Evolutionary conservation across 2,797 vertebrate genomes (phyloP).

Genomic region (Merluccius polli): DNA sequence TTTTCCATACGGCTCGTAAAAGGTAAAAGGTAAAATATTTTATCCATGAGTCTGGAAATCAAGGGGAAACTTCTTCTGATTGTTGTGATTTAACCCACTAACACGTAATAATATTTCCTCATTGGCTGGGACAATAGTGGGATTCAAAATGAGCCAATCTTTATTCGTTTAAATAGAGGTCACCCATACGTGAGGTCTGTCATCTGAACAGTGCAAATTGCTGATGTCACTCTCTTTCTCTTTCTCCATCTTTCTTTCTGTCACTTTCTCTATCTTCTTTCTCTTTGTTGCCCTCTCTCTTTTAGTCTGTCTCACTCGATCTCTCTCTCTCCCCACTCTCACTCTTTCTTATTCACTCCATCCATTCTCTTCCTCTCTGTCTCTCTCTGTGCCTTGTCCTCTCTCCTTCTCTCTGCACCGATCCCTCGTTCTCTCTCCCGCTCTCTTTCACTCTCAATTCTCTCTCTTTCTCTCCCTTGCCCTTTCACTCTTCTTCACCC

Average conservation of each 20-base stretch:
- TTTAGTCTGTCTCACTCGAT: conserved; percentile 20
- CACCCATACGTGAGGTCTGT: conserved; percentile 62
- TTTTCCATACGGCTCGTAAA: background rate
- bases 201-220: conserved; percentile 58
- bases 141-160: conserved; percentile 66
- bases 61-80: conserved; percentile 23
- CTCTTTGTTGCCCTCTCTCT: conserved; percentile 41
- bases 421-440: conserved; percentile 36
- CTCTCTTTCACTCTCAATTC: conserved; percentile 47
- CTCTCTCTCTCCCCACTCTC: conserved; percentile 7
- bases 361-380: conserved; percentile 26
- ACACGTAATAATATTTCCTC: conserved; percentile 61
- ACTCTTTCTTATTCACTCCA: background rate
- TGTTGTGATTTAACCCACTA: conserved; percentile 40
- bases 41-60: background rate
- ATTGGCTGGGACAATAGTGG: conserved; percentile 62
- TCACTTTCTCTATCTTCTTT: conserved; percentile 27
- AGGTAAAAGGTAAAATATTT: conserved; percentile 7
- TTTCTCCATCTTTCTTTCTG: conserved; percentile 16
- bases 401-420: conserved; percentile 39
- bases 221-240: conserved; percentile 36
- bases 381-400: conserved; percentile 35
- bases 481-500: conserved; percentile 25
- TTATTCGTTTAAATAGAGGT: conserved; percentile 74
- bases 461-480: conserved; percentile 17